A percentile compares a stretch with the other conserved stretches of the same genome.
These are phyloP conservation scores for Neofelis nebulosa DNA, from an alignment of 2,113 vertebrate genomes.

Conservation along the genomic window DNA sequence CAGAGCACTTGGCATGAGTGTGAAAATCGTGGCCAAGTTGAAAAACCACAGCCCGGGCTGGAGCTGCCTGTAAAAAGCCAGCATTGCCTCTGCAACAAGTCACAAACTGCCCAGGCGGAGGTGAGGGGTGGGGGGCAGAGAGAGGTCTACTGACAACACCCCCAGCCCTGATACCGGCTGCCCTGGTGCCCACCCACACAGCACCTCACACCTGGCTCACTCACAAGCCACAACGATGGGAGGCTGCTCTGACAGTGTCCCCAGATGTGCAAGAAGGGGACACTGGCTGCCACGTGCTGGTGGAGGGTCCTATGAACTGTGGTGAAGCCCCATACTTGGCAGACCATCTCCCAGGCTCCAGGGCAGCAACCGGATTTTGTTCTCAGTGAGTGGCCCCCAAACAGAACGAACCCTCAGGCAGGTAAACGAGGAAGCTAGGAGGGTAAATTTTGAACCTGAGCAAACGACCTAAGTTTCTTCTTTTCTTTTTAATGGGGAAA, in stretches of 20 bases:
- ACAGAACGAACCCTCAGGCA: not conserved
- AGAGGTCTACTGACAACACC: not conserved
- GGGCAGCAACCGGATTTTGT: not conserved
- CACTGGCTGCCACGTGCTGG: not conserved
- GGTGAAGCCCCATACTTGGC: not conserved
- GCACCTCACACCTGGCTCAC: too few species aligned
- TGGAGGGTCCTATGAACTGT: not conserved
- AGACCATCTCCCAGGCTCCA: not conserved
- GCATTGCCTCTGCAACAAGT: not conserved
- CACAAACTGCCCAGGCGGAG: not conserved
- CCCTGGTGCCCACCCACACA: not conserved
- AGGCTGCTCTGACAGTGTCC: not conserved
- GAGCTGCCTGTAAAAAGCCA: not conserved
- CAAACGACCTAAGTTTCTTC: not conserved
- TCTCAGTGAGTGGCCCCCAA: not conserved
- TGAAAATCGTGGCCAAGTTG: not conserved
- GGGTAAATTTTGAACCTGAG: not conserved
- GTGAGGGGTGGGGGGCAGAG: not conserved
- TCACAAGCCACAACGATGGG: not conserved
- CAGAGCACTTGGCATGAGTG: not conserved
- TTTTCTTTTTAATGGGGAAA: not conserved
- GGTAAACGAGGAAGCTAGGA: not conserved
- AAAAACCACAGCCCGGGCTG: not conserved
- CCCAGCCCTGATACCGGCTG: not conserved
- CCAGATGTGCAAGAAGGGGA: not conserved